Evolutionary conservation across 2,888 invertebrate genomes (phyloP).

Genomic region (Phytoseiulus persimilis): DNA sequence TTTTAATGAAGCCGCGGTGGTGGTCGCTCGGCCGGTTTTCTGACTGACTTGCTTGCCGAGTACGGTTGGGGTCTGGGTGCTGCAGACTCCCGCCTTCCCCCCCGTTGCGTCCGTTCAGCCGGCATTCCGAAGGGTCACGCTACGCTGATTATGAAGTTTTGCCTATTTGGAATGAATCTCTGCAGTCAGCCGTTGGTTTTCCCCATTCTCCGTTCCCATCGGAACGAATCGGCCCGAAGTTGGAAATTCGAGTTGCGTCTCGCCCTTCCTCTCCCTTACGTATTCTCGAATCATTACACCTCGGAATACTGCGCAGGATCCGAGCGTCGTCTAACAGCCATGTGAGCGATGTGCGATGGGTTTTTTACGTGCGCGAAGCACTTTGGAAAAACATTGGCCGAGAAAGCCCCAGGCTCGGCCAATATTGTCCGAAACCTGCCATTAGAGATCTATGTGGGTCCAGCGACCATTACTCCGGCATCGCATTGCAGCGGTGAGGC

Average conservation of each 20-base stretch:
- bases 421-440: not conserved
- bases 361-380: not conserved
- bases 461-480: not conserved
- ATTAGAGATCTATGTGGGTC: not conserved
- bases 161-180: not conserved
- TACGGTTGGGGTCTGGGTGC: not conserved
- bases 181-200: not conserved
- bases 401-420: not conserved
- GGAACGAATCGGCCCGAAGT: not conserved
- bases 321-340: not conserved
- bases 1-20: conserved; percentile 24
- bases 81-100: not conserved
- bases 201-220: not conserved
- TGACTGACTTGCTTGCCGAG: not conserved
- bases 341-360: not conserved
- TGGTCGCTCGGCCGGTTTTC: conserved; percentile 11
- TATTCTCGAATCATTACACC: not conserved
- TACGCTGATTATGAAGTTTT: conserved; percentile 28
- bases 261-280: not conserved
- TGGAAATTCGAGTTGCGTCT: not conserved
- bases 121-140: conserved; percentile 8
- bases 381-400: conserved; percentile 18
- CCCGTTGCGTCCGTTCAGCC: not conserved
- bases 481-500: not conserved
- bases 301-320: not conserved